Percentiles rank a stretch among this genome's conserved stretches.
Conservation (phyloP, 2,797 vertebrate genomes). For the Siniperca obscura region DNA sequence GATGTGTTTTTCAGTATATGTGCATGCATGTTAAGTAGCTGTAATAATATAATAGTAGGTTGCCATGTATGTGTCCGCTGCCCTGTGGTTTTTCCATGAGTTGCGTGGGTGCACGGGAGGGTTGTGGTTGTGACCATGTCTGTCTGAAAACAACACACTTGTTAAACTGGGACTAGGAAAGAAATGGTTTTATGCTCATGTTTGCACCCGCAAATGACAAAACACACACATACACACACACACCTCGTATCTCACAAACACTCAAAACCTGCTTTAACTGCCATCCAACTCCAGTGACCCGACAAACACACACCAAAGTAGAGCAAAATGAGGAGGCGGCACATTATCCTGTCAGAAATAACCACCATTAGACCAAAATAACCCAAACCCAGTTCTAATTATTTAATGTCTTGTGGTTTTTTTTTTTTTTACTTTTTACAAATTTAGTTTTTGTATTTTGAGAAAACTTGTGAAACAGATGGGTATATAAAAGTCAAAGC, state of each 20-base stretch:
- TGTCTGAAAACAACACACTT: constrained; percentile 82
- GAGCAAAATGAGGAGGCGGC: constrained; percentile 64
- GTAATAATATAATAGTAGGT: constrained; percentile 68
- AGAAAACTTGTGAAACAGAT: constrained; percentile 62
- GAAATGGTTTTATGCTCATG: constrained; percentile 63
- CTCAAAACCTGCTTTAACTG: constrained; percentile 29
- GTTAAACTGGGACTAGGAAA: constrained; percentile 77
- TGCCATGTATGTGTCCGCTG: constrained; percentile 64
- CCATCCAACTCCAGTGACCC: constrained; percentile 36
- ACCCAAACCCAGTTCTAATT: constrained; percentile 56
- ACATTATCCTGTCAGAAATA: constrained; percentile 64
- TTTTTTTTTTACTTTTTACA: constrained; percentile 63
- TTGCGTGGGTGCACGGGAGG: constrained; percentile 75
- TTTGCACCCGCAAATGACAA: constrained; percentile 54
- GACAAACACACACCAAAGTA: constrained; percentile 42
- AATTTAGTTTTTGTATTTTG: constrained; percentile 59
- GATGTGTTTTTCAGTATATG: constrained; percentile 46
- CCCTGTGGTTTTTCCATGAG: constrained; percentile 69
- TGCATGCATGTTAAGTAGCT: constrained; percentile 65
- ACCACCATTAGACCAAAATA: constrained; percentile 71
- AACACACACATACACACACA: constrained; percentile 46
- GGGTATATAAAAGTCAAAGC: constrained; percentile 56
- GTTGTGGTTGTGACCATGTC: constrained; percentile 81
- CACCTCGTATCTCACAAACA: constrained; percentile 41
- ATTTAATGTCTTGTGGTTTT: constrained; percentile 49